A percentile compares a stretch with the other conserved stretches of the same genome.
Evolutionary conservation across 2,113 vertebrate species (phyloP).

Genomic region (Tautogolabrus adspersus): DNA sequence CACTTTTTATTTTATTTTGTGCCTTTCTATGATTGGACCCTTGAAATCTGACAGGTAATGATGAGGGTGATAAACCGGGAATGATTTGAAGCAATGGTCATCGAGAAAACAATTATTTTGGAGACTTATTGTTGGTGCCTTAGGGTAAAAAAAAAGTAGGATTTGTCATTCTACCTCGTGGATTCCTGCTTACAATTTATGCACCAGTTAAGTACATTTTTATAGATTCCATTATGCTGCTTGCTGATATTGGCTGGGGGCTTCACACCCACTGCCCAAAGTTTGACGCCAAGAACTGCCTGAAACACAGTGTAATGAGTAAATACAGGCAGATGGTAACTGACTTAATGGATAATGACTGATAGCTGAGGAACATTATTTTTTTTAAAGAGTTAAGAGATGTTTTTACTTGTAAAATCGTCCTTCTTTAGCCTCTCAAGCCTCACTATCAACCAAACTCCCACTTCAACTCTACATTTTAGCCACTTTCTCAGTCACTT

Average conservation of each 20-base stretch:
- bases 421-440: too few relatives aligned
- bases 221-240: too few relatives aligned
- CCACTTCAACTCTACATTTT: neutral
- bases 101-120: neutral
- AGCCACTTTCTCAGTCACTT: constrained; percentile 5
- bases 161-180: neutral
- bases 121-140: neutral
- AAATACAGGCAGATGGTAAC: neutral
- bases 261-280: neutral
- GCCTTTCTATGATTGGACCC: too few relatives aligned
- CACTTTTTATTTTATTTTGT: too few relatives aligned
- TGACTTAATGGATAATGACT: neutral
- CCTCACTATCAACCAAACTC: too few relatives aligned
- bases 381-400: neutral
- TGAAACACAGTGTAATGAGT: neutral
- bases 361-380: neutral
- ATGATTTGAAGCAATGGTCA: neutral
- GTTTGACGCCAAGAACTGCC: neutral
- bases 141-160: neutral
- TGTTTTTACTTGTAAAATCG: too few relatives aligned
- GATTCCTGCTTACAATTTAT: neutral
- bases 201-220: neutral
- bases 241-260: neutral
- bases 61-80: too few relatives aligned
- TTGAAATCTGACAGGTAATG: too few relatives aligned